Conservation (phyloP, 2,888 invertebrate genomes). For the Patella depressa region DNA sequence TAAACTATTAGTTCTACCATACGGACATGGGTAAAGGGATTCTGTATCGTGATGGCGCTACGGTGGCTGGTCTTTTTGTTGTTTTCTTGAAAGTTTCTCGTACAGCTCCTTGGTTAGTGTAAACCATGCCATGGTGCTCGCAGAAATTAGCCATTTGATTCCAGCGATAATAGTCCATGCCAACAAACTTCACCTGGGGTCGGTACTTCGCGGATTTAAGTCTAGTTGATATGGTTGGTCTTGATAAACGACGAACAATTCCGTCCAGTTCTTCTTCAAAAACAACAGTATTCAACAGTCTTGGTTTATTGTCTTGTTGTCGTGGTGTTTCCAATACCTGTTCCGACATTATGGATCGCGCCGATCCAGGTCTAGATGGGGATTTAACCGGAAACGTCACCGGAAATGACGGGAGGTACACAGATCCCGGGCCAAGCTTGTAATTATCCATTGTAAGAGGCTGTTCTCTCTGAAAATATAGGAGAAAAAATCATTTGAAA, state of each 20-base stretch:
- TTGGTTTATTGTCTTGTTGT: background rate
- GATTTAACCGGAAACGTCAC: background rate
- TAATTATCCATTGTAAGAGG: no score
- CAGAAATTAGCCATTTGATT: background rate
- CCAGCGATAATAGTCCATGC: slow-evolving; percentile 3
- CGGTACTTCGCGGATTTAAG: background rate
- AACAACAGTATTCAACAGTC: background rate
- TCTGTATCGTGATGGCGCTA: background rate
- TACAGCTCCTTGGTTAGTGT: background rate
- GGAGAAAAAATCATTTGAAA: no score
- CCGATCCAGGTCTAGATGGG: background rate
- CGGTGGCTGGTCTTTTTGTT: background rate
- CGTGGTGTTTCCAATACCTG: background rate
- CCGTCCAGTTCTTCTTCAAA: slow-evolving; percentile 5
- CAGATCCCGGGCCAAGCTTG: background rate
- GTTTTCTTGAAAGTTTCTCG: background rate
- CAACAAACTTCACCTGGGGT: background rate
- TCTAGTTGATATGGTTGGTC: background rate
- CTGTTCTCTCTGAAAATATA: no score
- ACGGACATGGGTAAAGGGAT: background rate
- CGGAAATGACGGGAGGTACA: background rate
- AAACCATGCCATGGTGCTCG: background rate
- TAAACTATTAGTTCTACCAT: background rate
- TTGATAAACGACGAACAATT: background rate
- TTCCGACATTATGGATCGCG: background rate